Base-by-base conservation (phyloP, 2,113 vertebrate species). In the Gadus chalcogrammus region DNA sequence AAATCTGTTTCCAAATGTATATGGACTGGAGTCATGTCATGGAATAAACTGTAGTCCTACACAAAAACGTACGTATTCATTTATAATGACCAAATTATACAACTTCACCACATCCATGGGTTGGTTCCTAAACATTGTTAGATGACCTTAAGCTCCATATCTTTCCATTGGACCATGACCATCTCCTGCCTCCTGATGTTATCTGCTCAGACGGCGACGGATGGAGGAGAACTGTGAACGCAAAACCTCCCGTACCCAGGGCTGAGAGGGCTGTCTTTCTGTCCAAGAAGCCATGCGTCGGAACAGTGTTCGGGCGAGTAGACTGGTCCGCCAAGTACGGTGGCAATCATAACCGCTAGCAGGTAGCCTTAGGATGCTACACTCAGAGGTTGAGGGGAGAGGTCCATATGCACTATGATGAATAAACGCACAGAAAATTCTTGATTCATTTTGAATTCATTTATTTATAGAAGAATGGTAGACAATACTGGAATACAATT, bases 241-340 rank as follows among this genome's bases (percentile, higher is more conserved):
- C 87, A 63, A 88, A 87, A 3, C 77, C 93, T 71, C 75, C 88
- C 62, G 90, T 83, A 67, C 66, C 89, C 17, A 70, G 89, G 55
- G 48, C 85, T 8, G 55, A 42, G 55, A 67, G 78, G 56, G 93
- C 88, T 79, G 84, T 35, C 56, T n/a, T 84, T 1, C 72, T 92
- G 77, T 78, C 76, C 62, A 90, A 74, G 0, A 76, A 88, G 48
- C 79, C 91, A 72, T 77, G 89, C 4, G 58, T 91, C 20, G 88
- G 92, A 69, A 88, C 92, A 0, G 87, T 96, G 5, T 94, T 93
- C 1, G 94, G 95, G 74, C 92, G 93, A 81, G 94, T 93, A 16
- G 95, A 97, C 87, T 97, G 94, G 94, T 77, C 86, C 18, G 91
- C 94, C 79, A 97, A 97, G 86, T 97, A 97, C 0, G 93, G 94